A percentile compares a stretch with the other conserved stretches of the same genome.
phyloP scores from a whole-genome alignment of 2,888 invertebrate genomes.

The Malthinus flaveolus region DNA sequence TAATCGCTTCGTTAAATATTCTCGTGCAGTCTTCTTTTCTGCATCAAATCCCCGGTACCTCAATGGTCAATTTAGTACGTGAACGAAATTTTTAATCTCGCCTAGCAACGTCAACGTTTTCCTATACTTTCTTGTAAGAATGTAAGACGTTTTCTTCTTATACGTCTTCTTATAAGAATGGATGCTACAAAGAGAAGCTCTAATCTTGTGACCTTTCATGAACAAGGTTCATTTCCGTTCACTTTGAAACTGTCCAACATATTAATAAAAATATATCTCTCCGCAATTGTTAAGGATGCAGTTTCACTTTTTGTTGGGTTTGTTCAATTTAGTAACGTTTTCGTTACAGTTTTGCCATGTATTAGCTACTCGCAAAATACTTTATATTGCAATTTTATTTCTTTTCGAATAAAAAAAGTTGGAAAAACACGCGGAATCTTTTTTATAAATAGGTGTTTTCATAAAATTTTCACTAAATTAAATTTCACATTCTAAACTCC shows the following conservation, averaged over 20 bases:
- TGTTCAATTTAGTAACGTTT: too few relatives aligned
- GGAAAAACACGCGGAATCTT: too few relatives aligned
- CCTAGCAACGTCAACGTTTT: conserved; percentile 22
- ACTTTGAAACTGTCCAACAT: conserved; percentile 1
- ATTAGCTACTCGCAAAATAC: too few relatives aligned
- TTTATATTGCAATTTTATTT: too few relatives aligned
- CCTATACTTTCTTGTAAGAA: not conserved
- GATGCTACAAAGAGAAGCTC: conserved; percentile 5
- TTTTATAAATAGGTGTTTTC: too few relatives aligned
- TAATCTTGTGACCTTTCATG: conserved; percentile 11
- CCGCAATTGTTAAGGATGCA: too few relatives aligned
- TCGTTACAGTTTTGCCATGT: too few relatives aligned
- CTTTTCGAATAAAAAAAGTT: too few relatives aligned
- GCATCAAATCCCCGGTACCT: conserved; percentile 28
- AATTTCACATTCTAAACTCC: too few relatives aligned
- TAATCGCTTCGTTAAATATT: conserved; percentile 25
- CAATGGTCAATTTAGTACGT: conserved; percentile 31
- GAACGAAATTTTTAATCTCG: conserved; percentile 28
- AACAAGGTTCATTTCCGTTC: conserved; percentile 6
- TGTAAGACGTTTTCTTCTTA: too few relatives aligned
- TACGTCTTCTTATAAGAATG: not conserved
- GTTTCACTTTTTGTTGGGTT: too few relatives aligned
- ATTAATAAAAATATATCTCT: not conserved
- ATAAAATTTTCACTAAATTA: too few relatives aligned
- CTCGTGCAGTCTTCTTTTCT: conserved; percentile 25